phyloP scores from a whole-genome alignment of 2,797 vertebrate genomes.

The Anomalospiza imberbis region DNA sequence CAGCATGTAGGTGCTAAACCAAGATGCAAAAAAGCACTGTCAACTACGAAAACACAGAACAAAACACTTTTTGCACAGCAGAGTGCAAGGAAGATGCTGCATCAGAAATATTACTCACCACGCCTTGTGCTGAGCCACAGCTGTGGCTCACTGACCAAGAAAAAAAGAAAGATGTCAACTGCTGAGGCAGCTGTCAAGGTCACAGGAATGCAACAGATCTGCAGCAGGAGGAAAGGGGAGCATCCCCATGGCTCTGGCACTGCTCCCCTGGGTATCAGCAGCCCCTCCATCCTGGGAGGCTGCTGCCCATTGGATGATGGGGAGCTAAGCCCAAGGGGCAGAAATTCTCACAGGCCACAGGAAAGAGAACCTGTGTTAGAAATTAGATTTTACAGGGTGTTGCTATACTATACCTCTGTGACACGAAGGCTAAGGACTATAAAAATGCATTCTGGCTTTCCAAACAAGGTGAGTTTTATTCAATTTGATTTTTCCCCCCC shows the following conservation, averaged over 20 bases:
- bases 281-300: neutral
- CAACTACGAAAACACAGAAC: neutral
- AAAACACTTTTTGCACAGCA: neutral
- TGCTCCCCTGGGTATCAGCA: neutral
- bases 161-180: neutral
- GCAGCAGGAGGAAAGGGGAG: neutral
- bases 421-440: neutral
- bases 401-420: neutral
- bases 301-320: rapidly evolving
- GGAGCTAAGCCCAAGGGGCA: neutral
- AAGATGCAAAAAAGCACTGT: neutral
- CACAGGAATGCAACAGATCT: neutral
- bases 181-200: neutral
- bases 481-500: rapidly evolving
- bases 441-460: neutral
- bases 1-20: neutral
- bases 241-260: rapidly evolving
- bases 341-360: neutral
- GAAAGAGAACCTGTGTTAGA: neutral
- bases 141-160: neutral
- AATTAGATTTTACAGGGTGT: neutral
- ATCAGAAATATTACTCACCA: neutral
- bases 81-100: neutral
- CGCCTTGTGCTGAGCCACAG: neutral
- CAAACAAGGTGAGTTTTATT: neutral